Evolutionary conservation across 2,113 vertebrate species (phyloP), one percentile per base, ranked within the genome.

Genomic region (Carettochelys insculpta): DNA sequence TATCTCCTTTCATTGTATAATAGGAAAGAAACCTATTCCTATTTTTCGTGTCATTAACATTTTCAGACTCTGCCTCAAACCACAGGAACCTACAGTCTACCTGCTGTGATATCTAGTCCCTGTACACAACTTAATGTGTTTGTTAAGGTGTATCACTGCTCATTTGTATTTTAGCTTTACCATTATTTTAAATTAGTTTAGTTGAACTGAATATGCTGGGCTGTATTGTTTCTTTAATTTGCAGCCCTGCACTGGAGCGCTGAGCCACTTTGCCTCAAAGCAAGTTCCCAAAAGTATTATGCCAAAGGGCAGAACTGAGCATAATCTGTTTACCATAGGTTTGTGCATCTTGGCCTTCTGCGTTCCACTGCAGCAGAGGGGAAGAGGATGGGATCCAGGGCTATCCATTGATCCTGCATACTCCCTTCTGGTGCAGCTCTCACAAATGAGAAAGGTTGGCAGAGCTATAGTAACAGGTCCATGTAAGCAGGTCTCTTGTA

Each of bases 391-490:
- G 61, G 61, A 38, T 4, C 38, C 19, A 68, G 34, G 3, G 17
- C 89, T 54, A 16, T 78, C 1, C 68, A 65, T 22, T 34, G 80
- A 97, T 90, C 61, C 77, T 25, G 48, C 5, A 43, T 81, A 77
- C 3, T 94, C 13, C 11, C 87, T 87, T 54, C 83, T 85, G 4
- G 90, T 80, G 75, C 17, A 89, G 90, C 8, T 78, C 24, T 79
- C 87, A 89, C 48, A 88, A 47, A 83, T 73, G 76, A 92, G 38
- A 92, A 88, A 94, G 52, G 43, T 91, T 96, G 83, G 91, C 94
- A 89, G 31, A 88, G 80, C 88, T 90, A 78, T 29, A 90, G 88
- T 68, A 84, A 77, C 0, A 88, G 68, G 12, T 82, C 22, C 31
- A 19, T 77, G 58, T 85, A 83, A 92, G 80, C 45, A 50, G 12